Evolutionary conservation across 2,113 vertebrate genomes (phyloP).

Genomic region (Toxostoma redivivum): DNA sequence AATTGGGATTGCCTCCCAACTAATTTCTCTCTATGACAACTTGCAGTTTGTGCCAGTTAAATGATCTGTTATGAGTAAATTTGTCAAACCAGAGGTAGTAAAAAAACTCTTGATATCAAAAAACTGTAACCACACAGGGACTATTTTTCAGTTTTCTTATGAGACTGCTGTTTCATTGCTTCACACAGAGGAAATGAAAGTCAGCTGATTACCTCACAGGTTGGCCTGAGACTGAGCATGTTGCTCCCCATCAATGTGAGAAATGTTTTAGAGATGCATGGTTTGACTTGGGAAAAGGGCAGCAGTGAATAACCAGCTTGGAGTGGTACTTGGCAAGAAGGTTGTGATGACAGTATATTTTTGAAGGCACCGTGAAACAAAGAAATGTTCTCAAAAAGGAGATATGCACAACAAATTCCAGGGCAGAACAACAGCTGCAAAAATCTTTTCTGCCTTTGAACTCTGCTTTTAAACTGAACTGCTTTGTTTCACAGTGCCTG

Average conservation of each 20-base stretch:
- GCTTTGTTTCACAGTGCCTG: background rate
- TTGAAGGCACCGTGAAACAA: background rate
- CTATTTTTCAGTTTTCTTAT: background rate
- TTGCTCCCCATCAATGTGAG: background rate
- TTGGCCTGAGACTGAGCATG: background rate
- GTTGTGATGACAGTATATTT: background rate
- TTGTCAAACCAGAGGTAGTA: background rate
- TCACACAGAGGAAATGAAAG: background rate
- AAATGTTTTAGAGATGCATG: background rate
- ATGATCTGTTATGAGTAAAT: background rate
- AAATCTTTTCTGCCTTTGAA: conserved; percentile 15
- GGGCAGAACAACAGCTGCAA: conserved; percentile 28
- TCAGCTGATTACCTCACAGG: background rate
- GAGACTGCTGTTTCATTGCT: background rate
- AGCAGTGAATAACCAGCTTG: background rate
- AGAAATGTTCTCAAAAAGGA: conserved; percentile 1
- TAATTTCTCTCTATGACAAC: background rate
- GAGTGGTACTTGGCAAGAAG: background rate
- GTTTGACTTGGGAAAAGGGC: background rate
- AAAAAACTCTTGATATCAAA: background rate
- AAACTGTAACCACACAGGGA: background rate
- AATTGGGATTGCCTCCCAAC: background rate
- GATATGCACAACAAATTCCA: conserved; percentile 15
- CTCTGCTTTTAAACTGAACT: background rate
- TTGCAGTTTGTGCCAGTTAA: background rate